Percentiles rank a stretch among this genome's conserved stretches.
These are phyloP conservation scores for Acheta domesticus DNA, from an alignment of 2,888 invertebrate genomes.

Conservation along the genomic window DNA sequence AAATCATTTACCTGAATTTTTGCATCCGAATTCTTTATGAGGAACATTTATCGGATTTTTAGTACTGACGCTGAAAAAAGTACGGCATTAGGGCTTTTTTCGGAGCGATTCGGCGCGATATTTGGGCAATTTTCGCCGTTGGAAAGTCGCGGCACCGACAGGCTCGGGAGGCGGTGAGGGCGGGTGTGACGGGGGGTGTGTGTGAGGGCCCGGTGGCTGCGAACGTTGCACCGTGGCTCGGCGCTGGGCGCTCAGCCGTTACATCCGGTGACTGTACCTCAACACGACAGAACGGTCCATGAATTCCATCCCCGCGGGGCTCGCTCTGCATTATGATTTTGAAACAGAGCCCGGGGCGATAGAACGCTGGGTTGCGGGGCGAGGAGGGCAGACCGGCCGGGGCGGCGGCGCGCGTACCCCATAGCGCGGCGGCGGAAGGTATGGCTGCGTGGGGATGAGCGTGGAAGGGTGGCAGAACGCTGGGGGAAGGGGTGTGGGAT, in stretches of 20 bases:
- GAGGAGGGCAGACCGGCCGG: background rate
- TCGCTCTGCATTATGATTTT: background rate
- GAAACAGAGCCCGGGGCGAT: background rate
- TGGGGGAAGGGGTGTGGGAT: background rate
- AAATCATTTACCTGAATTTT: too few relatives aligned
- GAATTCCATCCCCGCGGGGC: background rate
- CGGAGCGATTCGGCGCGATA: background rate
- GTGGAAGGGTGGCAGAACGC: background rate
- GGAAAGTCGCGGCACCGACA: background rate
- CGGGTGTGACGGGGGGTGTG: background rate
- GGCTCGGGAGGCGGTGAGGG: background rate
- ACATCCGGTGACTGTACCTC: conserved; percentile 7
- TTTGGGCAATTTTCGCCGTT: conserved; percentile 18
- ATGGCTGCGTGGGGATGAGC: background rate
- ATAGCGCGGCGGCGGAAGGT: background rate
- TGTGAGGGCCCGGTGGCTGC: background rate
- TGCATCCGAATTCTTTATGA: background rate
- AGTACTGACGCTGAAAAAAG: background rate
- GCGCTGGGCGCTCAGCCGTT: background rate
- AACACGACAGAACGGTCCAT: background rate
- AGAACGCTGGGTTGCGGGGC: background rate
- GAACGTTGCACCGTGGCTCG: too few relatives aligned
- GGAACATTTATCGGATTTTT: background rate
- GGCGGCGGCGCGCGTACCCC: background rate
- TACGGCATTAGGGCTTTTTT: background rate